A percentile compares a stretch with the other conserved stretches of the same genome.
Evolutionary conservation across 2,797 vertebrate species (phyloP).

Genomic region (Chanos chanos): DNA sequence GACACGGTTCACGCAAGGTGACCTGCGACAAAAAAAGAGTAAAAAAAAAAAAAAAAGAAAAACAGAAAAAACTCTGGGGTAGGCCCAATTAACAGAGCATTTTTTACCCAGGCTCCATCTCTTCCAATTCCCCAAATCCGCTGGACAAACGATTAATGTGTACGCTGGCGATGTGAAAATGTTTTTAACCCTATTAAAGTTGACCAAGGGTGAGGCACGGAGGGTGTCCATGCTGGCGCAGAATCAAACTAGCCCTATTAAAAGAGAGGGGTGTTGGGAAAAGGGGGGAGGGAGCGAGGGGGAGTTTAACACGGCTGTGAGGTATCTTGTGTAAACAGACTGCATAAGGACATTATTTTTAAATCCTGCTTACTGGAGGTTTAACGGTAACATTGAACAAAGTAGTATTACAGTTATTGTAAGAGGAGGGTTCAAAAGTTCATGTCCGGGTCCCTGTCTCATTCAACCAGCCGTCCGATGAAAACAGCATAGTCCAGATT

Average conservation of each 20-base stretch:
- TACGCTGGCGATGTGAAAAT: slow-evolving; percentile 89
- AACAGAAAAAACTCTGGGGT: slow-evolving; percentile 72
- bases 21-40: slow-evolving; percentile 70
- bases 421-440: slow-evolving; percentile 66
- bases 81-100: slow-evolving; percentile 91
- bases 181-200: slow-evolving; percentile 99
- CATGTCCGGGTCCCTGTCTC: slow-evolving; percentile 50
- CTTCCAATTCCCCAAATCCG: slow-evolving; percentile 94
- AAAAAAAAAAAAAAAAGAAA: not conserved
- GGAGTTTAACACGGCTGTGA: slow-evolving; percentile 69
- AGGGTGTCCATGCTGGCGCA: slow-evolving; percentile 92
- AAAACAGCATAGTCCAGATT: slow-evolving; percentile 53
- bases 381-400: slow-evolving; percentile 74
- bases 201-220: slow-evolving; percentile 94
- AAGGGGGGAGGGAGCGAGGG: slow-evolving; percentile 42
- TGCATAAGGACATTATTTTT: slow-evolving; percentile 94
- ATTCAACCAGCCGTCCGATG: slow-evolving; percentile 53
- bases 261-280: slow-evolving; percentile 80
- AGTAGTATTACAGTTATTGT: slow-evolving; percentile 61
- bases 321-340: slow-evolving; percentile 79
- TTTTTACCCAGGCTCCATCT: slow-evolving; percentile 86
- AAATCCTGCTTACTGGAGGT: slow-evolving; percentile 70
- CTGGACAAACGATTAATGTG: slow-evolving; percentile 94
- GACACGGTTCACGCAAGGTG: slow-evolving; percentile 82
- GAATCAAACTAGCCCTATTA: slow-evolving; percentile 97